Evolutionary conservation across 2,797 vertebrate species (phyloP).

Genomic region (Phrynocephalus forsythii): DNA sequence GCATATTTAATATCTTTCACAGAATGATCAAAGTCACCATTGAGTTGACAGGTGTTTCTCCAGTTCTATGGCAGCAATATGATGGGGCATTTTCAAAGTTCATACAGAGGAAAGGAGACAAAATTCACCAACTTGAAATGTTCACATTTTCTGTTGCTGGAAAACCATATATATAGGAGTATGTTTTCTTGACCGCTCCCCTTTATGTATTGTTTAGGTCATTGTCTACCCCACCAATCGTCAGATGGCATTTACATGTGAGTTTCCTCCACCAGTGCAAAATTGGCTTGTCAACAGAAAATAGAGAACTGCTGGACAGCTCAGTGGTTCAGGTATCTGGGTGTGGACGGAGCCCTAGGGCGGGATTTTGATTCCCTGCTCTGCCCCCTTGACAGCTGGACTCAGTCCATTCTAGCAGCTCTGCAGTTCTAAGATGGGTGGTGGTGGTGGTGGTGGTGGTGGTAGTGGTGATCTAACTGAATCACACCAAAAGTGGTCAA

Average conservation of each 20-base stretch:
- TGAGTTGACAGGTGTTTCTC: conserved; percentile 4
- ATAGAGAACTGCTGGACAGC: no score
- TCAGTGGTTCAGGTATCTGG: no score
- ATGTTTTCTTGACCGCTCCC: background rate
- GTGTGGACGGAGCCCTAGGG: no score
- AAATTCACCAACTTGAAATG: background rate
- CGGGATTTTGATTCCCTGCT: no score
- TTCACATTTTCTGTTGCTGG: background rate
- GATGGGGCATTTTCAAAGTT: background rate
- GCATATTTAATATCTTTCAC: background rate
- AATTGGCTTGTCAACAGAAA: background rate
- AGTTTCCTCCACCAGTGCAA: background rate
- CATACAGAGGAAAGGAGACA: background rate
- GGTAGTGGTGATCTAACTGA: no score
- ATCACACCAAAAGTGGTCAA: no score
- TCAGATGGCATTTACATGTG: background rate
- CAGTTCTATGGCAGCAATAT: background rate
- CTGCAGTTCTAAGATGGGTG: no score
- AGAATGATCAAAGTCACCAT: background rate
- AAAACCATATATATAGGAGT: background rate
- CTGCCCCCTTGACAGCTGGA: no score
- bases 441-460: no score
- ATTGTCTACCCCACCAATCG: background rate
- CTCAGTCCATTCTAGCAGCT: no score
- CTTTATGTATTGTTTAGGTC: background rate